Conservation (phyloP, 2,888 invertebrate species). For the Autographa gamma region DNA sequence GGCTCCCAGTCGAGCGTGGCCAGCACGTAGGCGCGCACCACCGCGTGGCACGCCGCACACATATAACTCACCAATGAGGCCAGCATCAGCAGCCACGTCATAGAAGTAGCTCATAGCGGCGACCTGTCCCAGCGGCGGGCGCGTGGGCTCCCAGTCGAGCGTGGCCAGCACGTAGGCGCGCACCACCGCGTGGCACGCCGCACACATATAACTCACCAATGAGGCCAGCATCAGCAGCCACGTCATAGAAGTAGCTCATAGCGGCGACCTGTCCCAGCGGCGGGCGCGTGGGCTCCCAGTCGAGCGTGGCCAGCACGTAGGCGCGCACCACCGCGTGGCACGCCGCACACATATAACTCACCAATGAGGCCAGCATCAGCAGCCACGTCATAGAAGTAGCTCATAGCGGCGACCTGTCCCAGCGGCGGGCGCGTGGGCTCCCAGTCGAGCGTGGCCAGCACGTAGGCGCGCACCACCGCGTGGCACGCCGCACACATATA, state of each 20-base stretch:
- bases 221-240: conserved; percentile 94
- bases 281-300: conserved; percentile 88
- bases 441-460: conserved; percentile 84
- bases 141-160: conserved; percentile 88
- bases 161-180: conserved; percentile 78
- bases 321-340: conserved; percentile 72
- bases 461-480: conserved; percentile 70
- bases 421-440: conserved; percentile 90
- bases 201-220: conserved; percentile 25
- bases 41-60: conserved; percentile 66
- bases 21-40: conserved; percentile 75
- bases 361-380: conserved; percentile 91
- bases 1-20: conserved; percentile 88
- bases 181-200: conserved; percentile 70
- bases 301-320: conserved; percentile 81
- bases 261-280: conserved; percentile 91
- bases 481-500: conserved; percentile 64
- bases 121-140: conserved; percentile 90
- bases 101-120: conserved; percentile 98
- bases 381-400: conserved; percentile 98
- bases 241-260: conserved; percentile 98
- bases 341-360: conserved; percentile 21
- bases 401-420: conserved; percentile 92
- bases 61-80: conserved; percentile 64
- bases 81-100: conserved; percentile 96